These are phyloP conservation scores for Cataglyphis albicans DNA, from an alignment of 2,888 invertebrate genomes.

Conservation along the genomic window DNA sequence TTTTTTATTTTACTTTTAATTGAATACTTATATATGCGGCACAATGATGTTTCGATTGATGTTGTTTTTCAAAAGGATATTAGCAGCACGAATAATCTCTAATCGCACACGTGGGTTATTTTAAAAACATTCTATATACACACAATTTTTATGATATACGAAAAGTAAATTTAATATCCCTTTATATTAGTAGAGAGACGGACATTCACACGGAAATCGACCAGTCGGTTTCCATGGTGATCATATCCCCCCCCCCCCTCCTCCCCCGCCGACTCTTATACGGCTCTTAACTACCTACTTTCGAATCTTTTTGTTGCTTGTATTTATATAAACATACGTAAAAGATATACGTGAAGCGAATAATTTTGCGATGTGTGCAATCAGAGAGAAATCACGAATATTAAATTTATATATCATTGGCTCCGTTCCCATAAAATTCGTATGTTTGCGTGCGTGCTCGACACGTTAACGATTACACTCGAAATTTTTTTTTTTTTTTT, in stretches of 20 bases:
- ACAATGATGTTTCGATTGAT: not conserved
- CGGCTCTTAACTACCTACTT: not conserved
- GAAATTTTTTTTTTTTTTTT: not conserved
- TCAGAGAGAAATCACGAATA: not conserved
- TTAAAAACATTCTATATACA: not conserved
- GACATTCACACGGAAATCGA: slow-evolving; percentile 76
- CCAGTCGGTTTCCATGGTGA: slow-evolving; percentile 81
- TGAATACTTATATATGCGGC: not conserved
- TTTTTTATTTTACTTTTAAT: not conserved
- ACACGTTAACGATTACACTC: not conserved
- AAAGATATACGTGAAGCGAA: not conserved
- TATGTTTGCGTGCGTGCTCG: not conserved
- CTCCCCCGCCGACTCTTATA: slow-evolving; percentile 55
- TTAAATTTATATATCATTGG: not conserved
- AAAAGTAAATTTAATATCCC: slow-evolving; percentile 13
- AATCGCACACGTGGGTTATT: not conserved
- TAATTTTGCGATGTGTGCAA: not conserved
- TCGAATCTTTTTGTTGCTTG: slow-evolving; percentile 8
- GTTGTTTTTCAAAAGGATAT: not conserved
- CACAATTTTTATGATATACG: not conserved
- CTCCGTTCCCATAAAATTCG: not conserved
- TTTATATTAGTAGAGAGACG: slow-evolving; percentile 39
- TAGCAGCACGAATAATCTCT: not conserved
- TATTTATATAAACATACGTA: not conserved
- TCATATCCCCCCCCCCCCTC: slow-evolving; percentile 61